Base-by-base conservation (phyloP, 1,140 invertebrate species). In the Leptinotarsa defecta region DNA sequence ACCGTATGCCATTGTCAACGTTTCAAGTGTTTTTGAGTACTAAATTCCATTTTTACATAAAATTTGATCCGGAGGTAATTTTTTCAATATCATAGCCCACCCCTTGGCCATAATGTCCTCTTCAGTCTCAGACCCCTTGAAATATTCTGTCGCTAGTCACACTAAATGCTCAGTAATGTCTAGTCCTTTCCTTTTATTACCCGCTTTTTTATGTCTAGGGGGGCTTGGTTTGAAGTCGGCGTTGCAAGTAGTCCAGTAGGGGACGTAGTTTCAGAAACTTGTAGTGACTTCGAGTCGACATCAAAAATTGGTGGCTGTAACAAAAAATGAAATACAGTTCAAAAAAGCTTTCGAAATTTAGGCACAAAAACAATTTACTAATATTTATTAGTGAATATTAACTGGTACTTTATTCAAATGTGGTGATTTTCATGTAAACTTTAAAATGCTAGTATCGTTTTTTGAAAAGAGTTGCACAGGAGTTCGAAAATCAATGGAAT, bases 21-120 rank as follows among this genome's bases (percentile, higher is more conserved):
- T 34, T 34, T 34, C 34, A 34, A 8, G 8, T 34, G 8, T 34
- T 34, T 34, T 11, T 34, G 34, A 34, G 8, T 0, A 34, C 8
- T 34, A 3, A 34, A 34, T 34, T 34, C 6, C 8, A 34, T 34
- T 34, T 34, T 34, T 11, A 34, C 34, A 34, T 2, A 34, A 34
- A 34, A 34, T 34, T 34, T 11, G 6, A 34, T 34, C 70, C 68
- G 65, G 24, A 67, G 48, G 4, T 68, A 76, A 17, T 43, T 75
- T 52, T 75, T 71, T 71, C 52, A 75, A 68, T 75, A 65, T 75
- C 68, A 75, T 71, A 75, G 61, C 67, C 68, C 67, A 71, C 17
- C 27, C 68, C 34, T 72, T 71, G 24, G 74, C 69, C 13, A 63
- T 19, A 71, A 75, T 71, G 63, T 75, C 69, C 43, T 71, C 22